Conservation (phyloP, 2,797 vertebrate species). For the Lutra lutra region DNA sequence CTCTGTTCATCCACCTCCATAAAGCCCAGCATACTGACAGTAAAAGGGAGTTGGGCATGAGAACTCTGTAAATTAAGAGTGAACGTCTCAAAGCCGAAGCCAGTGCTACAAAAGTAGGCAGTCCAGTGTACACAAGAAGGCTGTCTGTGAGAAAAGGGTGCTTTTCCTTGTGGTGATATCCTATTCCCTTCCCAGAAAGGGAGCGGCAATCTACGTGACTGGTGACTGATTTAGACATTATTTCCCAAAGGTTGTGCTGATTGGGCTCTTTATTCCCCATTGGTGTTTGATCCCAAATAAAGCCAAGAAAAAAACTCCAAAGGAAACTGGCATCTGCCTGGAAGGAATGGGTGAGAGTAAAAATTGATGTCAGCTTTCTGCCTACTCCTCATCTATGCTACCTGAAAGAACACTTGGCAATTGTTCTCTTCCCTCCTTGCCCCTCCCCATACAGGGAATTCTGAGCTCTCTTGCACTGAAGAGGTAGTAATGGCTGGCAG, state of each 20-base stretch:
- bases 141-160: neutral
- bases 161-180: neutral
- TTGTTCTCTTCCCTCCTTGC: neutral
- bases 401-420: neutral
- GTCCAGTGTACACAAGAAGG: neutral
- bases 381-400: neutral
- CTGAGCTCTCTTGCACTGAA: neutral
- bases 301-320: neutral
- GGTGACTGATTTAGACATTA: neutral
- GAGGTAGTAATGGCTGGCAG: neutral
- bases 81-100: neutral
- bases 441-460: neutral
- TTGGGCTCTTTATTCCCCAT: neutral
- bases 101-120: neutral
- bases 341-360: neutral
- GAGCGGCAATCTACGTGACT: neutral
- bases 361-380: neutral
- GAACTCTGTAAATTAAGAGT: neutral
- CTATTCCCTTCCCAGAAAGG: neutral
- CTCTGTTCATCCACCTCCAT: neutral
- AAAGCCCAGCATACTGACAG: neutral
- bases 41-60: neutral
- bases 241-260: neutral
- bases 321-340: neutral
- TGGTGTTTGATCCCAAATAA: neutral